Evolutionary conservation across 2,888 invertebrate species (phyloP).

Genomic region (Disparrhopalites patrizii): DNA sequence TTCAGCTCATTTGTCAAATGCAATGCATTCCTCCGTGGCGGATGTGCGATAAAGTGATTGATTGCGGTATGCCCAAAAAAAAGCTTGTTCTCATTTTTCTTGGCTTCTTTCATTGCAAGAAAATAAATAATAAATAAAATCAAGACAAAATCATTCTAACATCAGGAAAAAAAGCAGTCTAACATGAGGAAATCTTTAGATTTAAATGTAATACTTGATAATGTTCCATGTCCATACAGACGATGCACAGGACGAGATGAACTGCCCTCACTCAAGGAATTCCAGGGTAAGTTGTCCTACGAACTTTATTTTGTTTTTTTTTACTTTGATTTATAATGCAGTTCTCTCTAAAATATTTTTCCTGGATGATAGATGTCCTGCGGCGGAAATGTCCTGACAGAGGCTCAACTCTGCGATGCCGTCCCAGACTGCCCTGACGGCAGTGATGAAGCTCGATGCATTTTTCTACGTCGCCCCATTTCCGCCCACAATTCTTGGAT

Average conservation of each 20-base stretch:
- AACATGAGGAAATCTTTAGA: not conserved
- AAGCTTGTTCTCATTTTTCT: not conserved
- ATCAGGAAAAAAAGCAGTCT: not conserved
- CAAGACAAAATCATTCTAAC: no score
- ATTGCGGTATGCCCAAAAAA: not conserved
- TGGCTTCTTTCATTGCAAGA: not conserved
- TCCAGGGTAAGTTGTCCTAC: no score
- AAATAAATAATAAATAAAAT: not conserved
- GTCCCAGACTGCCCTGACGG: not conserved
- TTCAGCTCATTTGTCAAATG: not conserved
- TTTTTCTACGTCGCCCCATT: not conserved
- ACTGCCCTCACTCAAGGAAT: not conserved
- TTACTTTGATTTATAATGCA: no score
- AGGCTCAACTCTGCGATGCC: not conserved
- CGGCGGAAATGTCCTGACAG: not conserved
- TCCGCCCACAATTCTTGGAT: not conserved
- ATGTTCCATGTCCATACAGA: no score
- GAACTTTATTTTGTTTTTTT: no score
- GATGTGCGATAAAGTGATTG: not conserved
- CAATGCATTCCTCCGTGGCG: not conserved
- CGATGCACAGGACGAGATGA: not conserved
- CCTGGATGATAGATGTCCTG: not conserved
- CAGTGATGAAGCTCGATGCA: not conserved
- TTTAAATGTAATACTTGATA: not conserved
- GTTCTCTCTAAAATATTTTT: no score